A percentile compares a stretch with the other conserved stretches of the same genome.
These are phyloP conservation scores for Gallinago nigripennis DNA, from an alignment of 2,797 vertebrate species.

Conservation along the genomic window DNA sequence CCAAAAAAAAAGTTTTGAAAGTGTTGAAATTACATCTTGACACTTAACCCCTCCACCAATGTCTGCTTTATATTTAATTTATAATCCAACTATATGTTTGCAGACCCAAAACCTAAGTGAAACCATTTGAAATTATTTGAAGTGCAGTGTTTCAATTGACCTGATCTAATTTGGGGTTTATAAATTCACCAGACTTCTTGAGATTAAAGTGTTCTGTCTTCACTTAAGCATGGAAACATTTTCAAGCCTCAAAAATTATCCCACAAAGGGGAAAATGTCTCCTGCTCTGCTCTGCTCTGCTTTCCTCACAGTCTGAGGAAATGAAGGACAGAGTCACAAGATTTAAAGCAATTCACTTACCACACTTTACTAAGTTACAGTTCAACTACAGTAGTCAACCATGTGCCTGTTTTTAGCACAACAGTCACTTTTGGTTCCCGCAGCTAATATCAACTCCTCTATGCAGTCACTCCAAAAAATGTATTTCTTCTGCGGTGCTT, in stretches of 20 bases:
- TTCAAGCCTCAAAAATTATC: slow-evolving; percentile 58
- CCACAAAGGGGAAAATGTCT: slow-evolving; percentile 59
- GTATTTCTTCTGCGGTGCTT: background rate
- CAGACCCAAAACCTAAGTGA: slow-evolving; percentile 27
- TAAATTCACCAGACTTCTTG: slow-evolving; percentile 53
- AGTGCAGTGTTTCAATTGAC: slow-evolving; percentile 53
- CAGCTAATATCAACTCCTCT: slow-evolving; percentile 7
- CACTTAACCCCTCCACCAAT: background rate
- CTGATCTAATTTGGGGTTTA: slow-evolving; percentile 64
- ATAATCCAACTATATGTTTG: slow-evolving; percentile 18
- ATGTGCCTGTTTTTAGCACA: slow-evolving; percentile 59
- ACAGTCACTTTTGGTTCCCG: slow-evolving; percentile 27
- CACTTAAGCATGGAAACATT: slow-evolving; percentile 61
- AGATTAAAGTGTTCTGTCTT: slow-evolving; percentile 60
- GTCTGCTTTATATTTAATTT: slow-evolving; percentile 52
- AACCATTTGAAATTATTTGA: slow-evolving; percentile 50
- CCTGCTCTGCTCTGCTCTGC: background rate
- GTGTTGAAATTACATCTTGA: slow-evolving; percentile 55
- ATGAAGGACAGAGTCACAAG: slow-evolving; percentile 58
- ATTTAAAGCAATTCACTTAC: slow-evolving; percentile 59
- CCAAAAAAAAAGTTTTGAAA: background rate
- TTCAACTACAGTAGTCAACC: slow-evolving; percentile 46
- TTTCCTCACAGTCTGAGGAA: slow-evolving; percentile 33
- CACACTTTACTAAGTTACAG: slow-evolving; percentile 68
- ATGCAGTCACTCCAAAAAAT: background rate